Evolutionary conservation across 2,888 invertebrate genomes (phyloP).

Genomic region (Drosophila ustulata): DNA sequence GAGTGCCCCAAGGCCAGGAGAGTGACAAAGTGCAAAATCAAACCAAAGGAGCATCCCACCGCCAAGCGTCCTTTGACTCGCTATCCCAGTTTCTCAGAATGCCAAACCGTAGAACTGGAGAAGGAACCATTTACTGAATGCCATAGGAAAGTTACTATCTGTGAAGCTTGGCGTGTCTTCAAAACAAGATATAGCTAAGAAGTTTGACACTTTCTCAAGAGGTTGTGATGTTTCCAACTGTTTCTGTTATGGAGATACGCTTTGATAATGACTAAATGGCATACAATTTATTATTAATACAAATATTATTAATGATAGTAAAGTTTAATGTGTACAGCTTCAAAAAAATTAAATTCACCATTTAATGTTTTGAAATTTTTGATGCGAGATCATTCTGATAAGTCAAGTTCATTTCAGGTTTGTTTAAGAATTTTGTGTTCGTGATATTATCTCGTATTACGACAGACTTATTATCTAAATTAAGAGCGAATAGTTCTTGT

Average conservation of each 20-base stretch:
- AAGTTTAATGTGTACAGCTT: too few relatives aligned
- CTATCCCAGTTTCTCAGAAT: slow-evolving; percentile 62
- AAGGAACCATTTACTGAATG: slow-evolving; percentile 2
- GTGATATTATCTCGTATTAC: too few relatives aligned
- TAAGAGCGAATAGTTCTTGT: too few relatives aligned
- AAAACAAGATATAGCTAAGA: slow-evolving; percentile 13
- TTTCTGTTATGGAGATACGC: slow-evolving; percentile 2
- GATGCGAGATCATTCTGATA: too few relatives aligned
- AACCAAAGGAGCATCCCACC: neutral
- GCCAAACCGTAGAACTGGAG: neutral
- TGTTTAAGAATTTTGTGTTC: too few relatives aligned
- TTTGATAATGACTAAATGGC: neutral
- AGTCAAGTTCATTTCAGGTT: too few relatives aligned
- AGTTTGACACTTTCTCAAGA: neutral
- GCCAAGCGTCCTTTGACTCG: slow-evolving; percentile 19
- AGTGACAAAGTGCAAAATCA: neutral
- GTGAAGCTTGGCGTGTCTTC: slow-evolving; percentile 28
- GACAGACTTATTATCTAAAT: too few relatives aligned
- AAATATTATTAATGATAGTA: too few relatives aligned
- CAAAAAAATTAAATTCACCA: neutral
- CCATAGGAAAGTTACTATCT: neutral
- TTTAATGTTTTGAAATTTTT: too few relatives aligned
- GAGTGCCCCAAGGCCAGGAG: neutral
- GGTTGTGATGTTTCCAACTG: slow-evolving; percentile 1
- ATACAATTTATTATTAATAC: neutral